A percentile compares a stretch with the other conserved stretches of the same genome.
phyloP scores from a whole-genome alignment of 2,797 vertebrate genomes.

The Champsocephalus gunnari region DNA sequence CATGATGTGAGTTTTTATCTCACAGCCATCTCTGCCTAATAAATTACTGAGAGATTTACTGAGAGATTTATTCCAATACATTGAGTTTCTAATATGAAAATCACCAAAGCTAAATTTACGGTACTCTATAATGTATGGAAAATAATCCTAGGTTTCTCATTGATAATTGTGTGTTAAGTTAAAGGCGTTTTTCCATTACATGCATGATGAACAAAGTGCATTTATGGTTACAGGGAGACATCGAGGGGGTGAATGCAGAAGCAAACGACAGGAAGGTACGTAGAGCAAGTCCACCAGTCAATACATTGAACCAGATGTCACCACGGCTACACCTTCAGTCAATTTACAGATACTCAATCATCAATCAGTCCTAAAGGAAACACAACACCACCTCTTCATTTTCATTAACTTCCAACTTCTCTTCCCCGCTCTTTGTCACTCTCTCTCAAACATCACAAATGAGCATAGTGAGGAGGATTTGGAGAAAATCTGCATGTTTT shows the following conservation, averaged over 20 bases:
- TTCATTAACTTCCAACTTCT: too few relatives aligned
- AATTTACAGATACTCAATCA: background rate
- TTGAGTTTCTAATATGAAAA: background rate
- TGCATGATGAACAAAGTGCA: background rate
- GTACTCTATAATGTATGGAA: background rate
- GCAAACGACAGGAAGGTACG: slow-evolving; percentile 78
- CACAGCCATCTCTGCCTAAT: background rate
- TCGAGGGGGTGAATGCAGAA: slow-evolving; percentile 49
- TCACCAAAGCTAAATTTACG: background rate
- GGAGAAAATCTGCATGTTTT: too few relatives aligned
- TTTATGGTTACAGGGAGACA: slow-evolving; percentile 69
- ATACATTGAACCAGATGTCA: background rate
- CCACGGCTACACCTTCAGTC: background rate
- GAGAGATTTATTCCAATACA: background rate
- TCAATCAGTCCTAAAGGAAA: background rate
- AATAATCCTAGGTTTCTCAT: background rate
- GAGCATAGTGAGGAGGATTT: too few relatives aligned
- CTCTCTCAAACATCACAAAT: too few relatives aligned
- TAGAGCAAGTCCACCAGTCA: background rate
- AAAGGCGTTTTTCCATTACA: background rate
- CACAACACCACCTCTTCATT: background rate
- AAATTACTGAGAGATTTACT: background rate
- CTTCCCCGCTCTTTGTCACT: too few relatives aligned
- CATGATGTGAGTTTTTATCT: slow-evolving; percentile 92
- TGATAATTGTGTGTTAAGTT: background rate